These are phyloP conservation scores for Clarias batrachus DNA, from an alignment of 2,113 vertebrate genomes.

Conservation along the genomic window DNA sequence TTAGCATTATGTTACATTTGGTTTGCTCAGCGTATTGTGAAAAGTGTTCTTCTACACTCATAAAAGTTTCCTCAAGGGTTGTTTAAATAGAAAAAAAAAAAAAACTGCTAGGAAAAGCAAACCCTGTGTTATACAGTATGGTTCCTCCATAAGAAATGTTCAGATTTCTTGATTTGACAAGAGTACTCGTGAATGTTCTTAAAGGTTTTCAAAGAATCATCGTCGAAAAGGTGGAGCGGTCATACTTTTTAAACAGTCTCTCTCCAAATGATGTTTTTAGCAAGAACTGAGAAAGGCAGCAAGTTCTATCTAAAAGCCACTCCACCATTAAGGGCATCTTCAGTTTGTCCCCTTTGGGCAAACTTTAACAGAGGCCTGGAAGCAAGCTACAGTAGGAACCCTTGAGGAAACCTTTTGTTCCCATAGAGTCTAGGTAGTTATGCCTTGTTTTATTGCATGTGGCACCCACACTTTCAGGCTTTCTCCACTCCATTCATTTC, in stretches of 20 bases:
- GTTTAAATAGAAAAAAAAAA: not conserved
- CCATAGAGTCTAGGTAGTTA: not conserved
- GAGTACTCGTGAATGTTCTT: not conserved
- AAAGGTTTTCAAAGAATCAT: not conserved
- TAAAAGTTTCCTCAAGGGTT: not conserved
- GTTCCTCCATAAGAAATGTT: not conserved
- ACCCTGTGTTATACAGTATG: not conserved
- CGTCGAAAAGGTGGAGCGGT: not conserved
- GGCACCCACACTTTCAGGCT: slow-evolving; percentile 46
- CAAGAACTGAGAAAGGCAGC: not conserved
- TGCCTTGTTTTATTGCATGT: slow-evolving; percentile 20
- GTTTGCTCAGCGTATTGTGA: not conserved
- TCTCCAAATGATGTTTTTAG: not conserved
- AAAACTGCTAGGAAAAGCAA: not conserved
- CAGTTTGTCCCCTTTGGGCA: not conserved
- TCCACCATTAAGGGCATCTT: not conserved
- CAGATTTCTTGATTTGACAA: not conserved
- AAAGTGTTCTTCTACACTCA: not conserved
- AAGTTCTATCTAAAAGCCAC: not conserved
- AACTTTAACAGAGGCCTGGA: not conserved
- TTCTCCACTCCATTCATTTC: slow-evolving; percentile 32
- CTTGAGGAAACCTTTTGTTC: not conserved
- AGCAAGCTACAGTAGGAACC: not conserved
- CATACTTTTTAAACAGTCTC: not conserved
- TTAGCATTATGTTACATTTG: not conserved